Base-by-base conservation (phyloP, 2,797 vertebrate species). In the Labeo calbasu region DNA sequence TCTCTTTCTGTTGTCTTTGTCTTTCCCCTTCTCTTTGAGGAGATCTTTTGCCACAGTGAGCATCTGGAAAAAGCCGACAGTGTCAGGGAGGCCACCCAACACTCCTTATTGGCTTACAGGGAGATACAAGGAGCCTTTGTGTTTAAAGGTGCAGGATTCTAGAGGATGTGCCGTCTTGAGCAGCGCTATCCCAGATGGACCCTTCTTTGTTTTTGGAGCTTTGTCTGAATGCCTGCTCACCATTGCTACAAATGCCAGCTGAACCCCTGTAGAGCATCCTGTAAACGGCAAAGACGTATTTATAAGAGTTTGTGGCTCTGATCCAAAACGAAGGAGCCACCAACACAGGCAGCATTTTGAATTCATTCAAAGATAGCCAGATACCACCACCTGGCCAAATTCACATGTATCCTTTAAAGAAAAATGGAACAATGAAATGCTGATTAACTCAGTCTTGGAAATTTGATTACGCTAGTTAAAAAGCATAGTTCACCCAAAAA, bases 61-160 rank as follows among this genome's bases (percentile, higher is more conserved):
- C 89, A 92, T 93, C 91, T 94, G 92, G 93, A 93, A 93, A 82
- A 92, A 93, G 59, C 70, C 84, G 85, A 91, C 86, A 69, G 79
- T 87, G 86, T 86, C 85, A 86, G 72, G 36, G 84, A 84, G 81
- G 86, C 76, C 85, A 87, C 78, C 81, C 69, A 85, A 82, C 69
- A 83, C 78, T 87, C 86, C 89, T 93, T 93, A 94, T 92, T 93
- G 90, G 91, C 93, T 92, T 92, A 85, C 87, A 91, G 92, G 87
- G 90, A 90, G 88, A 94, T 92, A 89, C 94, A 94, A 85, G 88
- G 90, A 88, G 78, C 88, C 89, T 93, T 94, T 94, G 93, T 94
- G 91, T 92, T 83, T 87, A 76, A 83, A 83, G 90, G 87, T 77
- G 81, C 82, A 88, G 84, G 85, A 77, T 85, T 91, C 59, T 48